phyloP scores from a whole-genome alignment of 2,797 vertebrate genomes.

The Simalia tracyae region DNA sequence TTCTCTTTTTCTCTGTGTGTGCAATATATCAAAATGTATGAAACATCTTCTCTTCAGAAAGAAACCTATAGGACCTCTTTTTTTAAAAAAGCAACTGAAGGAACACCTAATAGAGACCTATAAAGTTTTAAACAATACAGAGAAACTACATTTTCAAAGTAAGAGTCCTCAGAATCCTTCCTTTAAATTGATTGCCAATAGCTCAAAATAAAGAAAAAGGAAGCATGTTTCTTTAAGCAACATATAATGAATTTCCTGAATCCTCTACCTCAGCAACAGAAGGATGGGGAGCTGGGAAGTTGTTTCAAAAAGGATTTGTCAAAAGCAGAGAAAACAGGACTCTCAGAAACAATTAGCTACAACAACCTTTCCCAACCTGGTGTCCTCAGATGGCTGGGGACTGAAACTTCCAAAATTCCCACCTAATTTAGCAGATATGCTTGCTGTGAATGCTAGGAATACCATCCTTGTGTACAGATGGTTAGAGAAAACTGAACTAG shows the following conservation, averaged over 20 bases:
- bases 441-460: neutral
- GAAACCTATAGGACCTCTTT: neutral
- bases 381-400: neutral
- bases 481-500: neutral
- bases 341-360: neutral
- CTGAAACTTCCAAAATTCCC: neutral
- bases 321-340: neutral
- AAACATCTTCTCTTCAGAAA: neutral
- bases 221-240: neutral
- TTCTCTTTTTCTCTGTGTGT: neutral
- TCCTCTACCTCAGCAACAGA: neutral
- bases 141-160: neutral
- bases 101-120: neutral
- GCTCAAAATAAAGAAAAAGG: slow-evolving; percentile 6
- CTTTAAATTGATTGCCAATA: neutral
- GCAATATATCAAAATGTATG: neutral
- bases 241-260: neutral
- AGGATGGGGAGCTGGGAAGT: neutral
- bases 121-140: neutral
- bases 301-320: neutral
- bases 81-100: neutral
- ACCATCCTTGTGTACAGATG: neutral
- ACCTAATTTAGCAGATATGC: neutral
- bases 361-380: neutral
- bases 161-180: neutral